Evolutionary conservation across 2,797 vertebrate genomes (phyloP), one percentile per base, ranked within the genome.

Genomic region (Tapirus indicus): DNA sequence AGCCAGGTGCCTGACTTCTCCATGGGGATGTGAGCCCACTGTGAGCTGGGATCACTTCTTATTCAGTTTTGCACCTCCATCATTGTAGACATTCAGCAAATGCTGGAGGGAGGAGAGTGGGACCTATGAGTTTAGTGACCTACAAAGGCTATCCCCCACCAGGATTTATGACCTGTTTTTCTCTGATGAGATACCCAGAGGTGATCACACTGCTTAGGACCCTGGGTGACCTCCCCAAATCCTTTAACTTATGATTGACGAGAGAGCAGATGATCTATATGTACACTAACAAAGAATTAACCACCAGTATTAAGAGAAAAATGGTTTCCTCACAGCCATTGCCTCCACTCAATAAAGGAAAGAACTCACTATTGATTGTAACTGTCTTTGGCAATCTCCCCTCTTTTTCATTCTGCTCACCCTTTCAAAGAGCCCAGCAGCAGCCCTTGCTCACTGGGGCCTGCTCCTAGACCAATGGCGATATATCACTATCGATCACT

Each of bases 301-400:
- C n/a, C 21, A 18, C 20, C 64, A 54, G 9, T 12, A 29, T 25
- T 8, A 23, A 66, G 18, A 66, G 18, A 47, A 9, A 29, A 18
- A 23, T 38, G 21, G 6, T 17, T n/a, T 77, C 20, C 21, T 49
- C 27, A 41, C 7, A 77, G 52, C 1, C 41, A 32, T 25, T 64
- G 23, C 1, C 35, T 29, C 25, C 13, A 54, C 11, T 38, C 29
- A 47, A 21, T 35, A 64, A 64, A 56, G 66, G 29, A 41, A 68
- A 68, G 23, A 68, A 13, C 41, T 10, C n/a, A 29, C 27, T 38
- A 4, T 21, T 2, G 4, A 44, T 27, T 12, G 14, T 6, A 17
- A 16, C 11, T 21, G 20, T 11, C 12, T 6, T 17, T 9, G 2
- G 60, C 6, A 38, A 6, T 8, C 3, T 5, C 41, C 49, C 4